Evolutionary conservation across 2,113 vertebrate species (phyloP).

Genomic region (Peucedramus taeniatus): DNA sequence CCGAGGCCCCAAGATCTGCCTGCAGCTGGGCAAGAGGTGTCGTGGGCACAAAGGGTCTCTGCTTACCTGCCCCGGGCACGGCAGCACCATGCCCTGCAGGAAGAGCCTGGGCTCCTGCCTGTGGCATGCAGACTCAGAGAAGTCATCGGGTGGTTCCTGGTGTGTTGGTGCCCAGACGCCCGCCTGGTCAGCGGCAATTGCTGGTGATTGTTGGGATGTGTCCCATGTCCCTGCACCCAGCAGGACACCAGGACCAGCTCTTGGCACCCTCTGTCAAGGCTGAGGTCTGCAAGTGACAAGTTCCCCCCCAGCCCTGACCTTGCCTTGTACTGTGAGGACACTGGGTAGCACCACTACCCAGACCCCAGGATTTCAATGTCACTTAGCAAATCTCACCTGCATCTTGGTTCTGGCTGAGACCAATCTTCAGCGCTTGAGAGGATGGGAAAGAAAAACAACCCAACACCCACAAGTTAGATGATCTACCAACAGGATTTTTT

Average conservation of each 20-base stretch:
- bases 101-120: not conserved
- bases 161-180: not conserved
- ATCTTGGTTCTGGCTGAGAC: not conserved
- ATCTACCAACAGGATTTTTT: not conserved
- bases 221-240: rapidly evolving
- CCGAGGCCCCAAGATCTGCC: not conserved
- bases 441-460: not conserved
- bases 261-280: not conserved
- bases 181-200: not conserved
- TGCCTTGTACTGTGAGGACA: not conserved
- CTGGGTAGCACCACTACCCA: not conserved
- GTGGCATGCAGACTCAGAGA: not conserved
- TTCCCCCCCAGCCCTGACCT: not conserved
- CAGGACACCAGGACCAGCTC: not conserved
- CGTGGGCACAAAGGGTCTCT: not conserved
- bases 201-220: not conserved
- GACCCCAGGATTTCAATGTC: not conserved
- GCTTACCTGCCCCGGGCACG: not conserved
- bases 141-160: not conserved
- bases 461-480: not conserved
- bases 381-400: not conserved
- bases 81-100: rapidly evolving
- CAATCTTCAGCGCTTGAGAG: not conserved
- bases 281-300: not conserved
- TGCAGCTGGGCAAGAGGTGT: not conserved